Conservation (phyloP, 2,113 vertebrate genomes). For the Centropus unirufus region DNA sequence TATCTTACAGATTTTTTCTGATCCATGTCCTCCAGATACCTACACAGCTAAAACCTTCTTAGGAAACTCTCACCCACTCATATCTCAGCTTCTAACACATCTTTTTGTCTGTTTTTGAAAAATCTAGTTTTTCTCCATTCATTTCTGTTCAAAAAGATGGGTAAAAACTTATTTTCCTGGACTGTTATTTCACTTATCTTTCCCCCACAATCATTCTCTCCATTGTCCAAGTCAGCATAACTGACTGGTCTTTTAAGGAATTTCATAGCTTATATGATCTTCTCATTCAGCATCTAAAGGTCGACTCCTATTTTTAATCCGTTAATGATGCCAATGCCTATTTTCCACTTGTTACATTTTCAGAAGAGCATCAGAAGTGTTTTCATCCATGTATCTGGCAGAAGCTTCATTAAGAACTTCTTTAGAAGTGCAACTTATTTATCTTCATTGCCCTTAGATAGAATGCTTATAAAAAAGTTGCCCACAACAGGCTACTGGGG, state of each 20-base stretch:
- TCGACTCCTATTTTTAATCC: constrained; percentile 33
- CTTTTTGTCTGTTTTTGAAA: neutral
- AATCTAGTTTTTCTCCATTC: neutral
- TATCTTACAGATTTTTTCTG: neutral
- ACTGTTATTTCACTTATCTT: neutral
- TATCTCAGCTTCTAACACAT: neutral
- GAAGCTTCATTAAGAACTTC: constrained; percentile 13
- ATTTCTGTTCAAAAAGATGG: neutral
- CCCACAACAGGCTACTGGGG: neutral
- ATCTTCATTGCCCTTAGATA: constrained; percentile 23
- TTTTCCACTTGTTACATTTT: constrained; percentile 56
- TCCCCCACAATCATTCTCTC: neutral
- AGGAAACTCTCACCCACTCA: neutral
- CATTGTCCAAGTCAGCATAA: neutral
- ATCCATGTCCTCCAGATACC: neutral
- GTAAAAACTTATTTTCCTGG: neutral
- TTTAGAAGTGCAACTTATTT: constrained; percentile 20
- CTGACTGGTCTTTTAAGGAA: neutral
- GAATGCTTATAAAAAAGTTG: constrained; percentile 32
- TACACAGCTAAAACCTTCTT: neutral
- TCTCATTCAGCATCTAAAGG: constrained; percentile 14
- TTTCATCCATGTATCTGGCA: constrained; percentile 41
- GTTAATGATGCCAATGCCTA: constrained; percentile 16
- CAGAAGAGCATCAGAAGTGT: neutral
- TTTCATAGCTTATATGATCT: neutral